Evolutionary conservation across 2,113 vertebrate genomes (phyloP).

Genomic region (Entomyzon cyanotis): DNA sequence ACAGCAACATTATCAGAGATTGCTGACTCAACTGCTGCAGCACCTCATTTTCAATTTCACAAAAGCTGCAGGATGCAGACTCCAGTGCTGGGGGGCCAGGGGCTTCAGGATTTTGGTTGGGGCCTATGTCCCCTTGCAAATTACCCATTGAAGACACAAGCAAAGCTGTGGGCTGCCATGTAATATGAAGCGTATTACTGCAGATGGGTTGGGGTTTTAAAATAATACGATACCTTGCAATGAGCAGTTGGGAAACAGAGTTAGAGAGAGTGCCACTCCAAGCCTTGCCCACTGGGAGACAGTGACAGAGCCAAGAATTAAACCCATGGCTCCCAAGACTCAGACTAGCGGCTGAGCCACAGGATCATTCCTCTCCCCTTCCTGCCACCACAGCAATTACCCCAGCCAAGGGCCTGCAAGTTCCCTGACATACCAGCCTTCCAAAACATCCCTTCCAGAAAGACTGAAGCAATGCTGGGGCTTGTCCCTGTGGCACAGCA

Average conservation of each 20-base stretch:
- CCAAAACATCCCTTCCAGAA: background rate
- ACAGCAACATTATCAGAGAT: conserved; percentile 43
- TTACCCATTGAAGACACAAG: conserved; percentile 13
- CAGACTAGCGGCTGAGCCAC: background rate
- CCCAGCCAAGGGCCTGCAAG: background rate
- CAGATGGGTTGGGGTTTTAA: conserved; percentile 26
- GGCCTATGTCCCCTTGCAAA: background rate
- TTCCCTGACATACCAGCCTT: background rate
- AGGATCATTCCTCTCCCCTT: background rate
- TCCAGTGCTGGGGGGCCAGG: background rate
- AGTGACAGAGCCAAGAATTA: background rate
- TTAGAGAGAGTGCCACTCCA: background rate
- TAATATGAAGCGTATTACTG: conserved; percentile 1
- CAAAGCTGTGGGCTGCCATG: background rate
- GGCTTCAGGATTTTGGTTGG: background rate
- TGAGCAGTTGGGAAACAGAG: background rate
- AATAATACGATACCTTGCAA: conserved; percentile 35
- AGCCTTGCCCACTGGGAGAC: background rate
- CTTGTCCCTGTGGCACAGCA: background rate
- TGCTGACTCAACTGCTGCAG: conserved; percentile 12
- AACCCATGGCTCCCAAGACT: background rate
- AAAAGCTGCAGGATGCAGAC: conserved; percentile 4
- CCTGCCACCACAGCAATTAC: background rate
- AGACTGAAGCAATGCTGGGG: background rate
- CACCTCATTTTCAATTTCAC: conserved; percentile 48